Base-by-base conservation (phyloP, 2,113 vertebrate genomes). In the Dromaius novaehollandiae region DNA sequence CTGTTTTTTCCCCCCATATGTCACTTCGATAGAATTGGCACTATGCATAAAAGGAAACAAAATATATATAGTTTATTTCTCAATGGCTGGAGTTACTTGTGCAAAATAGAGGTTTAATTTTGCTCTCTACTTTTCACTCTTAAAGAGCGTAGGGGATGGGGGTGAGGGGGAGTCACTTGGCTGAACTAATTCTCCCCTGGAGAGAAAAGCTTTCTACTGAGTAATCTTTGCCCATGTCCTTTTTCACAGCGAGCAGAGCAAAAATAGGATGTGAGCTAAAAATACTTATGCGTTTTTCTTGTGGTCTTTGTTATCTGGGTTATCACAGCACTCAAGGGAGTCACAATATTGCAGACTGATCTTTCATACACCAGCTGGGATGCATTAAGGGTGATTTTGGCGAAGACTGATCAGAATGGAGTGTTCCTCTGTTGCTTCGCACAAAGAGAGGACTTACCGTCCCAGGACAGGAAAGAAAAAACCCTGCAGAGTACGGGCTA, bases 401-500 rank as follows among this genome's bases (percentile, higher is more conserved):
- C 79, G 2, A 0, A 15, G 34, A 80, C 21, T 34, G 16, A 61
- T 81, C 60, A 26, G 69, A 87, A 82, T 13, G 0, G 38, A 75
- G 69, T 16, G 36, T 51, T 71, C 25, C 77, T 25, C 11, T 26
- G 18, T 51, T 30, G 55, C 85, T 79, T 63, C 76, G 84, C 48
- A n/a, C 28, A 9, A 50, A 55, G 24, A 71, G 30, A 50, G 16
- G 36, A 7, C 7, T 60, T 60, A 34, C 8, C 0, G 0, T 16
- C 24, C n/a, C 60, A 28, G 34, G 74, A 8, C 1, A 53, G 74
- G 40, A 84, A 58, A 80, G 2, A 1, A 78, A 25, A 70, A 50
- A 34, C 19, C 7, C 32, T 1, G 0, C 25, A 1, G 1, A 1
- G 2, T 44, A 12, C 60, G 86, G 56, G 32, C 34, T 66, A 48